A percentile compares a stretch with the other conserved stretches of the same genome.
These are phyloP conservation scores for Stenurella melanura DNA, from an alignment of 2,888 invertebrate species.

Conservation along the genomic window DNA sequence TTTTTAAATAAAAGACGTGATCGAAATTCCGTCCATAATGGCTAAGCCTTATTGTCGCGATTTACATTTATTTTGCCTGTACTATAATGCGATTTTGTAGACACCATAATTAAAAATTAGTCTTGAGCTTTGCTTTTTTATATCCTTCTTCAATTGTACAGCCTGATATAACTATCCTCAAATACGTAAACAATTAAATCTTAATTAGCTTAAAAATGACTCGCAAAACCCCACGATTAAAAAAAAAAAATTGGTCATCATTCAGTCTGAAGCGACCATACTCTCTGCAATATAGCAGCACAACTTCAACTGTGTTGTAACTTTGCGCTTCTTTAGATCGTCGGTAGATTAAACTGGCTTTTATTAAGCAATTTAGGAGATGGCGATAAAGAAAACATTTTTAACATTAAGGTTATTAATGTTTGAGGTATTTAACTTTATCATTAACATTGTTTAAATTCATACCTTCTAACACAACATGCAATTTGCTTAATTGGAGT, in stretches of 20 bases:
- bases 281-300: neutral
- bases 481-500: conserved; percentile 30
- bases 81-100: too few species aligned
- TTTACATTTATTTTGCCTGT: too few species aligned
- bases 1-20: too few species aligned
- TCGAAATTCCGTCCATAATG: too few species aligned
- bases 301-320: neutral
- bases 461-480: neutral
- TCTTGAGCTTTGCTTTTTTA: too few species aligned
- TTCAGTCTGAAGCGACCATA: neutral
- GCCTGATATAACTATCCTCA: too few species aligned
- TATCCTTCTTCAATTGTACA: too few species aligned
- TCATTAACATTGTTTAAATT: conserved; percentile 29
- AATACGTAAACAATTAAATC: too few species aligned
- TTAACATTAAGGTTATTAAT: conserved; percentile 20
- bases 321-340: conserved; percentile 11
- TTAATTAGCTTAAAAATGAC: too few species aligned
- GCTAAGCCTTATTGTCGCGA: too few species aligned
- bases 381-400: conserved; percentile 22
- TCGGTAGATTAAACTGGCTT: conserved; percentile 15
- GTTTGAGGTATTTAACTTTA: conserved; percentile 23
- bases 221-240: too few species aligned
- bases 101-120: too few species aligned
- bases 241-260: neutral
- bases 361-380: conserved; percentile 33